These are phyloP conservation scores for Lacerta viridis DNA, from an alignment of 2,797 vertebrate species.

Conservation along the genomic window DNA sequence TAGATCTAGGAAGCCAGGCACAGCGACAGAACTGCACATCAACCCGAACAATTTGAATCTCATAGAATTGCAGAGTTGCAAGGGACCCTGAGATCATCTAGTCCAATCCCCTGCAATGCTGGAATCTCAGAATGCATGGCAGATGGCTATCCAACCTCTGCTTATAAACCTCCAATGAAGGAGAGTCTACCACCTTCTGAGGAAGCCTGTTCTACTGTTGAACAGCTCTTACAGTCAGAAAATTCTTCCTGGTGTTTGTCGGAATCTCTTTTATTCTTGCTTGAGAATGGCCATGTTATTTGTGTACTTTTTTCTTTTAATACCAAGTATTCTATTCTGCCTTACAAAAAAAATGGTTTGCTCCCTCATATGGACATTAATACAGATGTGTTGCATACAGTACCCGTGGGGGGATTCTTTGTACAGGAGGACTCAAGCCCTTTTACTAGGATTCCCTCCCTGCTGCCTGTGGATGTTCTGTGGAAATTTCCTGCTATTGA, in stretches of 20 bases:
- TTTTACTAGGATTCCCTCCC: not conserved
- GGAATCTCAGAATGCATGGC: no score
- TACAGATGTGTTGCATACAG: not conserved
- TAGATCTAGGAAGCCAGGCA: not conserved
- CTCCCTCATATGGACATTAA: not conserved
- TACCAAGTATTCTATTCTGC: not conserved
- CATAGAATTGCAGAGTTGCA: no score
- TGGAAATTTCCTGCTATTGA: not conserved
- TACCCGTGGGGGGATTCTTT: not conserved
- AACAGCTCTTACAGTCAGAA: no score
- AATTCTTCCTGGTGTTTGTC: no score
- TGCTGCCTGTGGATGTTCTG: not conserved
- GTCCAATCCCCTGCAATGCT: no score
- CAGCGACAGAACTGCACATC: not conserved
- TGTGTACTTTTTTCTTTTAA: not conserved
- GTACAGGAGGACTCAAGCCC: not conserved
- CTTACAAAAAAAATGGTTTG: not conserved
- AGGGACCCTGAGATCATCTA: no score
- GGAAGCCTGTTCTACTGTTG: no score
- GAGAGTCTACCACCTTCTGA: no score
- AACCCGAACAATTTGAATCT: not conserved
- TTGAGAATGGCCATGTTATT: not conserved
- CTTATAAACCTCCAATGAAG: no score
- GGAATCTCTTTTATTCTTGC: no score
- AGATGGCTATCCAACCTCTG: no score